Evolutionary conservation across 2,888 invertebrate species (phyloP).

Genomic region (Dimorphilus gyrociliatus): DNA sequence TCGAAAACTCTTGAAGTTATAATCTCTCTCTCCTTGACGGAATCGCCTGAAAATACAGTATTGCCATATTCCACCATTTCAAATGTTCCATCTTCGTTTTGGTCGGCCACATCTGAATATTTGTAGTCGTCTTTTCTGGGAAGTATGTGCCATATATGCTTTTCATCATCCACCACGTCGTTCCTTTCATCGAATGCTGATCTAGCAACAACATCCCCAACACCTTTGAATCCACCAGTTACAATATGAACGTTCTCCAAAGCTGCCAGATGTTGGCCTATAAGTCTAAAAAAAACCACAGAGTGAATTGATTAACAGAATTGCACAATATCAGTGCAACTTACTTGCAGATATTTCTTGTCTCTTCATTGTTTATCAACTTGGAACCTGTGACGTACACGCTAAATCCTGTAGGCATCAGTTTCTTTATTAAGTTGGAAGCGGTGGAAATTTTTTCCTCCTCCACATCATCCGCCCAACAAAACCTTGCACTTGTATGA

Average conservation of each 20-base stretch:
- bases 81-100: slow-evolving; percentile 21
- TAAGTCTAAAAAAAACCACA: slow-evolving; percentile 8
- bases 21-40: slow-evolving; percentile 25
- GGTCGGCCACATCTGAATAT: slow-evolving; percentile 13
- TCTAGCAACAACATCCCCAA: slow-evolving; percentile 15
- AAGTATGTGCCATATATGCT: slow-evolving; percentile 20
- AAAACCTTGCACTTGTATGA: too few relatives aligned
- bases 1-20: slow-evolving; percentile 28
- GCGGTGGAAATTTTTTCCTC: slow-evolving; percentile 16
- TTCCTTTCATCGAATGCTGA: too few relatives aligned
- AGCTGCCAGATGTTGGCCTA: slow-evolving; percentile 16
- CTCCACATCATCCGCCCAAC: slow-evolving; percentile 11
- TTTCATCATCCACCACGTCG: slow-evolving; percentile 13
- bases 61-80: slow-evolving; percentile 17
- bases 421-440: slow-evolving; percentile 12
- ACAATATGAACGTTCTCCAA: slow-evolving; percentile 16
- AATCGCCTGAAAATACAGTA: slow-evolving; percentile 26
- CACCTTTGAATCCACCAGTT: slow-evolving; percentile 23
- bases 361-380: slow-evolving; percentile 11
- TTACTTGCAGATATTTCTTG: slow-evolving; percentile 19
- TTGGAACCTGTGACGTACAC: slow-evolving; percentile 20
- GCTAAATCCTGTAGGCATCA: slow-evolving; percentile 9
- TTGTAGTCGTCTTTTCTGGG: slow-evolving; percentile 17
- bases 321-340: slow-evolving; percentile 2
- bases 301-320: neutral